Base-by-base conservation (phyloP, 2,888 invertebrate species). In the Hypselothyrea guttata region DNA sequence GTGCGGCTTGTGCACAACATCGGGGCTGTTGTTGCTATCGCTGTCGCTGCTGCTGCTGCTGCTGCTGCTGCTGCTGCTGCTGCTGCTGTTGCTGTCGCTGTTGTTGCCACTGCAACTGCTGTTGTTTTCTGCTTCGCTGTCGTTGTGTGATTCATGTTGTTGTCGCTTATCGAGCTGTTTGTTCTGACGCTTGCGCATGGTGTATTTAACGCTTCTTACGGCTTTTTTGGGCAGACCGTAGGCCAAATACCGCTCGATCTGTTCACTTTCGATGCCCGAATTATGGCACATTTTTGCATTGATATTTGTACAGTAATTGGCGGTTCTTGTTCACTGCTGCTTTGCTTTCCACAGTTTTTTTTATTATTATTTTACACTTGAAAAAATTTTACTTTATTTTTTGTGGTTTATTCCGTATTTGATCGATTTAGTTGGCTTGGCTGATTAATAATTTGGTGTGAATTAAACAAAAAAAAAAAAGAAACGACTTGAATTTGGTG, bases 191-290 rank as follows among this genome's bases (percentile, higher is more conserved):
- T 89, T 89, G 56, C 77, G 77, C 53, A 89, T 74, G 27, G 88
- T 88, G 44, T 86, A 77, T 63, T 85, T 83, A 16, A 89, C 86
- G 28, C 86, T 85, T 69, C 79, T 86, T 18, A 90, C 84, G 31
- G 90, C 79, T 74, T 89, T 90, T 11, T 84, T 75, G 12, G 89
- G 89, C 89, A 89, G 88, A 37, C 89, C 89, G 63, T 86, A 75
- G 63, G 88, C 87, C 57, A 87, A 81, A 56, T 85, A 86, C 66
- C 85, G 81, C 67, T 90, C 88, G 71, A 89, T 89, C 78, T 89
- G 88, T 73, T 86, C 84, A 76, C 79, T 87, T 75, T 87, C 86
- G 51, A 86, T 74, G 58, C 78, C 73, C 56, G 87, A 88, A 75
- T 86, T 88, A 74, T 87, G 88, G 76, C 89, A 89, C 89, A 89